A percentile compares a stretch with the other conserved stretches of the same genome.
These are phyloP conservation scores for Phasianus colchicus DNA, from an alignment of 2,113 vertebrate genomes.

Conservation along the genomic window DNA sequence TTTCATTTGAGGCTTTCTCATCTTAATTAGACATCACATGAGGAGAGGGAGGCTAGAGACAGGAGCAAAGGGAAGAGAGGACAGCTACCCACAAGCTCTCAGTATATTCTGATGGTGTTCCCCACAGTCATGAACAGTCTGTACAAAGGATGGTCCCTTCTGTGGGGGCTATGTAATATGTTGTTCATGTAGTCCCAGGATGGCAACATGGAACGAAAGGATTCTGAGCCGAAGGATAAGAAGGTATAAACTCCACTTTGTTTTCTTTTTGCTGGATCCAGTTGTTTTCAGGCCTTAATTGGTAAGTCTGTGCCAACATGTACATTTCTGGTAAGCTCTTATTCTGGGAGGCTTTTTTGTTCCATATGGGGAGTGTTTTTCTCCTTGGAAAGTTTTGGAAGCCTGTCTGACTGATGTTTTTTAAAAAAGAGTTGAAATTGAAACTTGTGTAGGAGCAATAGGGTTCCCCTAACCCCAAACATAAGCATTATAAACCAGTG, in stretches of 20 bases:
- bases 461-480: background rate
- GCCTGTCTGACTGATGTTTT: background rate
- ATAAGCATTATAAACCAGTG: background rate
- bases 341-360: background rate
- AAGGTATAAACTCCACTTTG: background rate
- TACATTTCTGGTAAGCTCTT: background rate
- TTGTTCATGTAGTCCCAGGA: background rate
- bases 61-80: background rate
- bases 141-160: background rate
- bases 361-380: background rate
- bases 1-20: background rate
- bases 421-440: background rate
- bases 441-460: background rate
- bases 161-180: rapidly evolving
- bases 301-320: rapidly evolving
- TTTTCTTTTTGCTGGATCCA: background rate
- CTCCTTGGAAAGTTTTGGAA: background rate
- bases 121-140: background rate
- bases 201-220: background rate
- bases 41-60: rapidly evolving
- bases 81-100: background rate
- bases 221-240: background rate
- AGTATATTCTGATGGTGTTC: background rate
- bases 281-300: background rate
- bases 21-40: background rate